Conservation (phyloP, 2,113 vertebrate species). For the Pterocles orientalis region DNA sequence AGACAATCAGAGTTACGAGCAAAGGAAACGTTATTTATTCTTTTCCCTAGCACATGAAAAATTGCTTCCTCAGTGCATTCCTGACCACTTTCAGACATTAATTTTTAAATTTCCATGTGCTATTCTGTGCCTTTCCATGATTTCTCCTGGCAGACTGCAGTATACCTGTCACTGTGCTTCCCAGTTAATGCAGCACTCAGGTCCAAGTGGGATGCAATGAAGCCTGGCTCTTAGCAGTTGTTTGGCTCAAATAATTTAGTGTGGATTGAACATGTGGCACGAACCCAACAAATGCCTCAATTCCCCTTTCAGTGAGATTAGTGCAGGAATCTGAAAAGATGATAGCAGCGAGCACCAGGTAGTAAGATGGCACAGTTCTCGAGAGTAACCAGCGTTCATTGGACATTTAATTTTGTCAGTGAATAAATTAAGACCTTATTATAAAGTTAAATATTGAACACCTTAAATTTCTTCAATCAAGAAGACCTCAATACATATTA, state of each 20-base stretch:
- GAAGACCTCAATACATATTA: too few species aligned
- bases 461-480: too few species aligned
- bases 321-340: neutral
- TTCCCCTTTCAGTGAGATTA: neutral
- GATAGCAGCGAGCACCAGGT: neutral
- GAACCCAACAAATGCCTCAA: neutral
- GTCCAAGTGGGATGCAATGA: neutral
- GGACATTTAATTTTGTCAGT: neutral
- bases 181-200: neutral
- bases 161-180: neutral
- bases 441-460: too few species aligned
- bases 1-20: neutral
- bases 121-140: neutral
- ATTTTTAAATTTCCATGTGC: neutral
- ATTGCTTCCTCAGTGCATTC: neutral
- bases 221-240: neutral
- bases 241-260: neutral
- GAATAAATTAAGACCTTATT: neutral
- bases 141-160: neutral
- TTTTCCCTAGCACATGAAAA: neutral
- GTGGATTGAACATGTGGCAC: neutral
- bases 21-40: neutral
- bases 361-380: neutral
- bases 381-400: neutral
- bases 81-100: neutral